Conservation (phyloP, 2,888 invertebrate species). For the Chymomyza fuscimana region DNA sequence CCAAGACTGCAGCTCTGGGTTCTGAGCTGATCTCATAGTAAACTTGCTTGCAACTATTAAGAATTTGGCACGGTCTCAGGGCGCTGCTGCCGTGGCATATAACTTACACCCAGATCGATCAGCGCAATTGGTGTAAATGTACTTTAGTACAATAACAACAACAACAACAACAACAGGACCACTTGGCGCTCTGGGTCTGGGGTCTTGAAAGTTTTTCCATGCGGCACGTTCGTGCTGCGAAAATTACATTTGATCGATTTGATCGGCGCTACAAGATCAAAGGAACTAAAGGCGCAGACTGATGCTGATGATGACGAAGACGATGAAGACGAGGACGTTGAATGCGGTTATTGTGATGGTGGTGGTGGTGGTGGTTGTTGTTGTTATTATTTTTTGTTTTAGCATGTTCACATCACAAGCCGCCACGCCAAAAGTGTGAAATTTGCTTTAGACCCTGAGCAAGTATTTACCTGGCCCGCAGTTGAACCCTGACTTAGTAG, state of each 20-base stretch:
- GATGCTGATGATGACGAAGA: conserved; percentile 24
- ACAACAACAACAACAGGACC: conserved; percentile 34
- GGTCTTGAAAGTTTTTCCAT: conserved; percentile 40
- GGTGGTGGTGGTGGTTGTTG: neutral
- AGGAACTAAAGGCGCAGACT: conserved; percentile 66
- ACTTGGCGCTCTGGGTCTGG: conserved; percentile 62
- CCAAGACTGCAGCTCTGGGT: conserved; percentile 19
- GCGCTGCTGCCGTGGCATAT: conserved; percentile 62
- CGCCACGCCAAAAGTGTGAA: conserved; percentile 56
- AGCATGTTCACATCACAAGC: neutral
- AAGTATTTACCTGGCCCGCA: conserved; percentile 23
- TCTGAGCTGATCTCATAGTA: conserved; percentile 54
- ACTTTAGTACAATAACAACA: conserved; percentile 57
- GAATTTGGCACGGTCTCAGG: conserved; percentile 75
- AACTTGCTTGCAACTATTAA: conserved; percentile 72
- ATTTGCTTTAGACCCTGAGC: conserved; percentile 47
- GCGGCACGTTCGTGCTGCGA: conserved; percentile 74
- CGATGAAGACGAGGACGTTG: conserved; percentile 21
- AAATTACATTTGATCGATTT: conserved; percentile 80
- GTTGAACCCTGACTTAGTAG: conserved; percentile 22
- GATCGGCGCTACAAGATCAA: conserved; percentile 80
- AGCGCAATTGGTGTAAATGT: conserved; percentile 76
- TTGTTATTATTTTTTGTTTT: conserved; percentile 15
- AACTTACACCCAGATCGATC: conserved; percentile 75
- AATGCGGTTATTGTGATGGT: neutral